Percentiles rank a stretch among this genome's conserved stretches.
These are phyloP conservation scores for Fissipunctia ypsillon DNA, from an alignment of 2,888 invertebrate genomes.

Conservation along the genomic window DNA sequence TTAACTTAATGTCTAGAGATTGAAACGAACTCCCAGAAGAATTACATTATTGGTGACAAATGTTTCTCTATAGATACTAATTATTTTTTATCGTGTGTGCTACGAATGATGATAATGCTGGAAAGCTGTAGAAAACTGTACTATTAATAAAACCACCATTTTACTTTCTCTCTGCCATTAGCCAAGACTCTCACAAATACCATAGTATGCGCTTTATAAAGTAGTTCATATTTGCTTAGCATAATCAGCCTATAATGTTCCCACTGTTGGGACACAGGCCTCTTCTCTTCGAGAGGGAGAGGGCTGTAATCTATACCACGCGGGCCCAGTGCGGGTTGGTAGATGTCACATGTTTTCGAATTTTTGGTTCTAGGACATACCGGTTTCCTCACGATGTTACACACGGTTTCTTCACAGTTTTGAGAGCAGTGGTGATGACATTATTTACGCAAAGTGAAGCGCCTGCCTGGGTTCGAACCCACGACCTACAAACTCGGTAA, in stretches of 20 bases:
- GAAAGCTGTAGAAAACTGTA: conserved; percentile 53
- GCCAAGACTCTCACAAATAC: conserved; percentile 36
- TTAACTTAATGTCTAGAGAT: conserved; percentile 15
- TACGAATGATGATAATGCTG: conserved; percentile 22
- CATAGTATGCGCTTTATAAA: neutral
- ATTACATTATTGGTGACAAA: conserved; percentile 24
- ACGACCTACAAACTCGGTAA: too few relatives aligned
- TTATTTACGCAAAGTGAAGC: too few relatives aligned
- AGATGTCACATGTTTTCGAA: too few relatives aligned
- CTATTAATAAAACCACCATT: conserved; percentile 43
- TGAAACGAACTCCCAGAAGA: conserved; percentile 10
- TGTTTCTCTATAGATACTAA: conserved; percentile 22
- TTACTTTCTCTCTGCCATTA: conserved; percentile 54
- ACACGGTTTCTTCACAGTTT: too few relatives aligned
- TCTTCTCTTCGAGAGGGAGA: too few relatives aligned
- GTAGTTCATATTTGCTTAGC: conserved; percentile 9
- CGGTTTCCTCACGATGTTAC: too few relatives aligned
- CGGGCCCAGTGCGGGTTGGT: too few relatives aligned
- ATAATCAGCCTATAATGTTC: neutral
- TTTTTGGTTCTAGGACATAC: too few relatives aligned
- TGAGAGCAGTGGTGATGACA: too few relatives aligned
- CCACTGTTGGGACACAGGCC: too few relatives aligned
- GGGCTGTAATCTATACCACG: too few relatives aligned
- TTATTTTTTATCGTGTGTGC: conserved; percentile 24
- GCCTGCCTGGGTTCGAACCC: too few relatives aligned